A percentile compares a stretch with the other conserved stretches of the same genome.
Conservation (phyloP, 2,113 vertebrate genomes). For the Aphyosemion australe region DNA sequence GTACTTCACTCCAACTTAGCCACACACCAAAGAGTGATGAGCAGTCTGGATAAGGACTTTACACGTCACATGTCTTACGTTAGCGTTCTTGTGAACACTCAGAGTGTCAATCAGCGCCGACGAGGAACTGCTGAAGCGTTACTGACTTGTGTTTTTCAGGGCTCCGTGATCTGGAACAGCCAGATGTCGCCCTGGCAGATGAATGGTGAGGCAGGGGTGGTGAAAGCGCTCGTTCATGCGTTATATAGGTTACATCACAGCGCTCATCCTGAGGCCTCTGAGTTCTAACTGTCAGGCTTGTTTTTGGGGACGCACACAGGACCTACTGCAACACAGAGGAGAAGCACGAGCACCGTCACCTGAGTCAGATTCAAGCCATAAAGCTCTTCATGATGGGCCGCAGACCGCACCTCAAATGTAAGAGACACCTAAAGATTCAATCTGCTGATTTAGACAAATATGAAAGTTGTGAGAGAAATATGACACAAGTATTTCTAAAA, state of each 20-base stretch:
- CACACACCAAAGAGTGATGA: background rate
- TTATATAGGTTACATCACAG: slow-evolving; percentile 65
- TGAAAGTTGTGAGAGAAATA: too few relatives aligned
- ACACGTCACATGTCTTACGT: background rate
- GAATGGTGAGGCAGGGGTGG: slow-evolving; percentile 89
- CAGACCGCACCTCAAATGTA: slow-evolving; percentile 91
- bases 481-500: too few relatives aligned
- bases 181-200: slow-evolving; percentile 95
- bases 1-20: slow-evolving; percentile 70
- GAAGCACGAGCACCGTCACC: slow-evolving; percentile 90
- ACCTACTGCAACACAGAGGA: slow-evolving; percentile 96
- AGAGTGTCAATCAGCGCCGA: slow-evolving; percentile 21
- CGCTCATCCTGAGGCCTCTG: slow-evolving; percentile 35
- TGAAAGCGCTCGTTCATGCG: slow-evolving; percentile 59
- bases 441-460: background rate
- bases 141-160: slow-evolving; percentile 82
- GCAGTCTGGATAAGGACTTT: background rate
- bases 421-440: slow-evolving; percentile 59
- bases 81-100: slow-evolving; percentile 2
- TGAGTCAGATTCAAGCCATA: slow-evolving; percentile 94
- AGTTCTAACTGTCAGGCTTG: slow-evolving; percentile 40
- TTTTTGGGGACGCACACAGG: slow-evolving; percentile 75
- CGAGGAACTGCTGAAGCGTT: slow-evolving; percentile 64
- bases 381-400: slow-evolving; percentile 93
- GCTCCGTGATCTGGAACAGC: slow-evolving; percentile 96